These are phyloP conservation scores for Leptopilina clavipes DNA, from an alignment of 1,140 invertebrate species.

Conservation along the genomic window DNA sequence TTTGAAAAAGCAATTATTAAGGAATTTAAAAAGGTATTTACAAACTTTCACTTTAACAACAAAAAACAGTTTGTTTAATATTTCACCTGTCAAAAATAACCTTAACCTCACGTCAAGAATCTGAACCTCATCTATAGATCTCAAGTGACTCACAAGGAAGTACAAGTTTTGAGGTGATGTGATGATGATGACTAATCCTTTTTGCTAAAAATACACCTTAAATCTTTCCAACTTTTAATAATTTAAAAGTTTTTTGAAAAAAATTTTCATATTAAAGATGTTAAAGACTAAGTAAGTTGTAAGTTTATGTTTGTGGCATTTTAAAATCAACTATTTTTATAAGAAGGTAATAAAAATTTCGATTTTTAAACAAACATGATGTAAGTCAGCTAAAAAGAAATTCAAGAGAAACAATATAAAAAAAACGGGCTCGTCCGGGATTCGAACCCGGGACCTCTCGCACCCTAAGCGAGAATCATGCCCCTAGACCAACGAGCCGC, in stretches of 20 bases:
- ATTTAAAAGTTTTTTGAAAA: neutral
- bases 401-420: conserved; percentile 41
- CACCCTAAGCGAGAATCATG: conserved; percentile 89
- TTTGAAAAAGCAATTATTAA: no score
- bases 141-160: conserved; percentile 15
- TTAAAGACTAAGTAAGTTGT: no score
- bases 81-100: no score
- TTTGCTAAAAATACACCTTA: conserved; percentile 14
- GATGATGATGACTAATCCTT: conserved; percentile 14
- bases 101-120: neutral
- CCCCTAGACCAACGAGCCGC: conserved; percentile 86
- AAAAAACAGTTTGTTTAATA: neutral
- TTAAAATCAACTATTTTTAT: no score
- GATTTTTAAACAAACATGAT: neutral
- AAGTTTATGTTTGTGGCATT: no score
- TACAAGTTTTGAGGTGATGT: conserved; percentile 8
- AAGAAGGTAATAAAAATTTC: neutral
- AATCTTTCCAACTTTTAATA: neutral
- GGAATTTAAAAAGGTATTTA: no score
- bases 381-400: conserved; percentile 6
- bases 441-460: conserved; percentile 89
- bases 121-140: neutral
- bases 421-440: conserved; percentile 82
- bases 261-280: neutral
- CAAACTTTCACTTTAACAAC: neutral